Evolutionary conservation across 1,140 invertebrate species (phyloP).

Genomic region (Drosophila ananassae): DNA sequence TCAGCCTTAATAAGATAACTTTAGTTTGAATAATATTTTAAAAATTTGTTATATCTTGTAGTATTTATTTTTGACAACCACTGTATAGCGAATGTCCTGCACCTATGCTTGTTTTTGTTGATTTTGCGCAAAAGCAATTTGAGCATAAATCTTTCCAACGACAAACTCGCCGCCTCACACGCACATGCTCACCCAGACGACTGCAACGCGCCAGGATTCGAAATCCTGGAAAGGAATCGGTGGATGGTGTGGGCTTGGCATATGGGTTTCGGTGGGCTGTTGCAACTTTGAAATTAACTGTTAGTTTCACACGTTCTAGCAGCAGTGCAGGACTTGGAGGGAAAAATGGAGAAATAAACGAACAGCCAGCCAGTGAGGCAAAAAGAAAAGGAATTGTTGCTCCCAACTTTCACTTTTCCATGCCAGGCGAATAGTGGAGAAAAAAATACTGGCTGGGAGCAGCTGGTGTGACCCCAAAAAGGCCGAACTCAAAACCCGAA

Average conservation of each 20-base stretch:
- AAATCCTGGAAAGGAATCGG: slow-evolving; percentile 29
- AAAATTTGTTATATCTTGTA: too few relatives aligned
- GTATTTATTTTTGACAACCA: slow-evolving; percentile 5
- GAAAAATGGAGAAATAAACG: slow-evolving; percentile 9
- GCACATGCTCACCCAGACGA: slow-evolving; percentile 14
- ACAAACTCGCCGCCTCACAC: slow-evolving; percentile 67
- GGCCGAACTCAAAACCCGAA: slow-evolving; percentile 38
- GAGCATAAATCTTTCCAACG: slow-evolving; percentile 75
- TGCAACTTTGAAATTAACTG: slow-evolving; percentile 73
- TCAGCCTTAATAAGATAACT: too few relatives aligned
- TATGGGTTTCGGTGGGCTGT: slow-evolving; percentile 33
- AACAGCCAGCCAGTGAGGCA: slow-evolving; percentile 3
- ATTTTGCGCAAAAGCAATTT: slow-evolving; percentile 82
- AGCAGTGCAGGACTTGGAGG: slow-evolving; percentile 35
- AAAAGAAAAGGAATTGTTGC: slow-evolving; percentile 72
- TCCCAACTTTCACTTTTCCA: slow-evolving; percentile 74
- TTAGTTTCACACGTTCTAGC: slow-evolving; percentile 76
- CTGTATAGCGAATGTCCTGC: slow-evolving; percentile 15
- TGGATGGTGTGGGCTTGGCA: slow-evolving; percentile 7
- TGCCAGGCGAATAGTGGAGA: slow-evolving; percentile 8
- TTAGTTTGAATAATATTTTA: too few relatives aligned
- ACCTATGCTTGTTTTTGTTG: slow-evolving; percentile 59
- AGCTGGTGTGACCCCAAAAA: slow-evolving; percentile 60
- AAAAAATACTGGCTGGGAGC: slow-evolving; percentile 53
- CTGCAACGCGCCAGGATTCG: slow-evolving; percentile 54